Base-by-base conservation (phyloP, 1,140 invertebrate genomes). In the Orchesella cincta region DNA sequence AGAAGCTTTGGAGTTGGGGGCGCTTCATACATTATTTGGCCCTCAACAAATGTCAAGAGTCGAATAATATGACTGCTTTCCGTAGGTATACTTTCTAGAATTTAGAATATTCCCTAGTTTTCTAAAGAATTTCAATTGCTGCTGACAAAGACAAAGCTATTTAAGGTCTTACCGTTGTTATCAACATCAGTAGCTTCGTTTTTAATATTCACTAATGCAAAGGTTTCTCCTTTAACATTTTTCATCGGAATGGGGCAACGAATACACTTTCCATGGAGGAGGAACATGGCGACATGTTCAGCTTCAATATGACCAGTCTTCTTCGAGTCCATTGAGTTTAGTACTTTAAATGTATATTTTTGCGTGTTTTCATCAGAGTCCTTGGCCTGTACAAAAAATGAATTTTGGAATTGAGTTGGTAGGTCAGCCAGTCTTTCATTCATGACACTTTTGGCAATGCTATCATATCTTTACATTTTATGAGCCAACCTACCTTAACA, bases 321-420 rank as follows among this genome's bases (percentile, higher is more conserved):
- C 81, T 90, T 86, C 0, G 93, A 93, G 83, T 95, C 93, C 83
- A 93, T 86, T 0, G 91, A 89, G 85, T 95, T 96, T 28, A 93
- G 86, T 51, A 96, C 89, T 86, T 95, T 95, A 34, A 96, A 85
- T 14, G 93, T 90, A 82, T 94, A 96, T 0, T 81, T 80, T 64
- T 57, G n/a, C 92, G 92, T 80, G 90, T 31, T 2, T 73, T 28
- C 71, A 26, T 76, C 77, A 16, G 54, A 28, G 16, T 73, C 29
- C n/a, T n/a, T n/a, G n/a, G 3, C 79, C 73, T 0, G n/a, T n/a
- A n/a, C n/a, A 84, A 83, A 76, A 78, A 29, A 39, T 35, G 31
- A 54, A 26, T n/a, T n/a, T n/a, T n/a, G n/a, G n/a, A n/a, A n/a
- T n/a, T n/a, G n/a, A n/a, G n/a, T n/a, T n/a, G n/a, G n/a, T n/a